These are phyloP conservation scores for Knipowitschia caucasica DNA, from an alignment of 2,797 vertebrate species.

Conservation along the genomic window DNA sequence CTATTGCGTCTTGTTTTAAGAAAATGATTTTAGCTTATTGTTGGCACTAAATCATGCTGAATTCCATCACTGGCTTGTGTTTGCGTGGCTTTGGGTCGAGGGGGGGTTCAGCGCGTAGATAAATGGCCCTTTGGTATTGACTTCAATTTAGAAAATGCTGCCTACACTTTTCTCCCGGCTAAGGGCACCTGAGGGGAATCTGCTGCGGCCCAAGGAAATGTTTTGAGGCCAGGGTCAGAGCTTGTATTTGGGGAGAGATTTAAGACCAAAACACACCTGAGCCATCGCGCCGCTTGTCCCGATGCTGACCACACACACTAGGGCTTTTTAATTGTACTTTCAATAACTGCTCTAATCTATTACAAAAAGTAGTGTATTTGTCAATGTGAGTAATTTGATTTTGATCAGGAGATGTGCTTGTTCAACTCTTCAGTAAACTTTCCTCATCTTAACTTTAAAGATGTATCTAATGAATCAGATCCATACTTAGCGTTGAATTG, in stretches of 20 bases:
- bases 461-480: no score
- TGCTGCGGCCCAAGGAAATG: slow-evolving; percentile 69
- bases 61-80: slow-evolving; percentile 20
- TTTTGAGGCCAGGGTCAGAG: slow-evolving; percentile 67
- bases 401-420: no score
- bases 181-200: slow-evolving; percentile 60
- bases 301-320: background rate
- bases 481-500: no score
- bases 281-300: background rate
- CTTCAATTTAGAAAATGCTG: slow-evolving; percentile 77
- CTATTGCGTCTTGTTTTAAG: slow-evolving; percentile 27
- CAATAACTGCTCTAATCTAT: no score
- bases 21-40: slow-evolving; percentile 48
- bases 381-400: no score
- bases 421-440: no score
- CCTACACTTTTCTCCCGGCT: slow-evolving; percentile 67
- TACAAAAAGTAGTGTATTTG: no score
- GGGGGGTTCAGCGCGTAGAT: slow-evolving; percentile 64
- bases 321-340: no score
- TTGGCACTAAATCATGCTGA: slow-evolving; percentile 39
- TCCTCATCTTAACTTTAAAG: no score
- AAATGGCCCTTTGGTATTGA: slow-evolving; percentile 73
- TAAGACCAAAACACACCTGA: slow-evolving; percentile 40
- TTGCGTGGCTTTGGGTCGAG: slow-evolving; percentile 50
- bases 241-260: slow-evolving; percentile 64